Evolutionary conservation across 2,888 invertebrate species (phyloP), one percentile per base, ranked within the genome.

Genomic region (Euzophera pinguis): DNA sequence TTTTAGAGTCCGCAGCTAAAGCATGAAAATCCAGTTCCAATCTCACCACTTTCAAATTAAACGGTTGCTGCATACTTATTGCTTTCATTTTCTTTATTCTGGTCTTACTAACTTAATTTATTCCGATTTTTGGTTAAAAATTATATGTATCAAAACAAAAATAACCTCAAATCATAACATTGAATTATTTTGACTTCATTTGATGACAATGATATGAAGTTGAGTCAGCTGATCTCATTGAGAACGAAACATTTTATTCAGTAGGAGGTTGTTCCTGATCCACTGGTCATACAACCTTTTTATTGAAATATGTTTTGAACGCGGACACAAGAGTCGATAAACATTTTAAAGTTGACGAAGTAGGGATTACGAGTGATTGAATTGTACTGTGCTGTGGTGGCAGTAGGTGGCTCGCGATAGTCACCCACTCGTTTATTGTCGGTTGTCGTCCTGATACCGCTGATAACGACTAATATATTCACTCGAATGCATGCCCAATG

Each of bases 401-500:
- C 70, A 63, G 71, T 67, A 69, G 72, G 67, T 63, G 59, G 58
- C 58, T 39, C 53, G 64, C 69, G 84, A 86, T 84, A 82, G 74
- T 67, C 85, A 76, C 88, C 88, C 88, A 88, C 87, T 81, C 85
- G 63, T 70, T 75, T 60, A 63, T 65, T 72, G 81, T 64, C 71
- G 71, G 74, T 64, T 70, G 61, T 43, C 62, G 71, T 69, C 69
- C 75, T 67, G 81, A 85, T 86, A 85, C 65, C 59, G 69, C 61
- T 76, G 89, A 88, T 89, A 89, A 81, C 73, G 62, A 48, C 62
- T 85, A 87, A 89, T 86, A 78, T 84, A 86, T 88, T 86, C 87
- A 75, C 71, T 75, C 62, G 71, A 81, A 81, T 84, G 84, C 78
- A 82, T 81, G 77, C 78, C 67, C 74, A 74, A 83, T 81, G 81